phyloP scores from a whole-genome alignment of 2,113 vertebrate genomes.

The Riparia riparia region DNA sequence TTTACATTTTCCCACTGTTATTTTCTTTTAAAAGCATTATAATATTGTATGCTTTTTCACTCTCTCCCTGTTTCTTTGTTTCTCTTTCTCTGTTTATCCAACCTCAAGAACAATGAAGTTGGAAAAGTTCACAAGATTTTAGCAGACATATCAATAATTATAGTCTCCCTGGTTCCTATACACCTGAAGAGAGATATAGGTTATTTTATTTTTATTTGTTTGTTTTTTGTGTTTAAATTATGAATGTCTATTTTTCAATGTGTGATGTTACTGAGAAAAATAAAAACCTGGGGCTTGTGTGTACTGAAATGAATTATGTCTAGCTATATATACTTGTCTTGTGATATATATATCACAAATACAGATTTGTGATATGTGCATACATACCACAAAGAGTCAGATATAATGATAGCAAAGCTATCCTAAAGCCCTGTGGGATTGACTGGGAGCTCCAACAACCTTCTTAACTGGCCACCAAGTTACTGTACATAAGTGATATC shows the following conservation, averaged over 20 bases:
- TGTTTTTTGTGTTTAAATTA: neutral
- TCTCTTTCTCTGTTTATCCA: neutral
- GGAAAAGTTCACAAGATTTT: neutral
- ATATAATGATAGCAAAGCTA: neutral
- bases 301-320: neutral
- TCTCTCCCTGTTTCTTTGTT: neutral
- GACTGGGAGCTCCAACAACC: neutral
- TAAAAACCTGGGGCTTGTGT: neutral
- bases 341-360: too few species aligned
- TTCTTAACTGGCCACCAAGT: neutral
- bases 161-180: neutral
- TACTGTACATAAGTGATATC: neutral
- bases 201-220: neutral
- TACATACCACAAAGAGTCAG: neutral
- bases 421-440: neutral
- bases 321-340: neutral
- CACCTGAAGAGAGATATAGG: neutral
- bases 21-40: neutral
- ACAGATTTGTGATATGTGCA: neutral
- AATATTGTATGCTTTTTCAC: rapidly evolving
- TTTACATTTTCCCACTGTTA: neutral
- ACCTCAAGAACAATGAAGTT: neutral
- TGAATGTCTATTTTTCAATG: neutral
- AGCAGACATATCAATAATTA: neutral
- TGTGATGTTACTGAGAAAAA: neutral